Conservation (phyloP, 2,797 vertebrate genomes). For the Scleropages formosus region DNA sequence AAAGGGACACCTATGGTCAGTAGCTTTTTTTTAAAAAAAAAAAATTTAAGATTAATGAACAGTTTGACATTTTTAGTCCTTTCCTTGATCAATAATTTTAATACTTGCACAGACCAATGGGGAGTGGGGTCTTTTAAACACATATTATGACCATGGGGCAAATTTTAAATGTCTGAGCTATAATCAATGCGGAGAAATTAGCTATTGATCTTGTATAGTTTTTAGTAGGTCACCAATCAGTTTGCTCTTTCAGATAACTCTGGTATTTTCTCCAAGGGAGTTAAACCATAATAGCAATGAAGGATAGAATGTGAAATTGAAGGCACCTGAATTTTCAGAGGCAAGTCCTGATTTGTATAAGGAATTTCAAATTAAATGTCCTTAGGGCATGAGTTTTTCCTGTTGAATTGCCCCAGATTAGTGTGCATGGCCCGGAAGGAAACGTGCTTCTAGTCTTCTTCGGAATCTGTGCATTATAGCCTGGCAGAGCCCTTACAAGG, state of each 20-base stretch:
- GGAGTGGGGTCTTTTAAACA: constrained; percentile 73
- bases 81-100: constrained; percentile 82
- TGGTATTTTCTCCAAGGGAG: constrained; percentile 78
- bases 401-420: no score
- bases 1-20: constrained; percentile 63
- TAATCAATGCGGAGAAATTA: constrained; percentile 97
- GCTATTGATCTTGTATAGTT: constrained; percentile 94
- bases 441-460: no score
- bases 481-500: no score
- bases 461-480: no score
- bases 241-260: constrained; percentile 94
- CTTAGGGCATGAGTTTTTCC: no score
- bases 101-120: constrained; percentile 77
- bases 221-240: constrained; percentile 93
- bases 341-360: constrained; percentile 82
- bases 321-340: constrained; percentile 65
- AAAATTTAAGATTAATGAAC: constrained; percentile 85
- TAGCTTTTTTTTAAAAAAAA: constrained; percentile 76
- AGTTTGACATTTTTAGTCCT: constrained; percentile 87
- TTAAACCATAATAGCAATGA: constrained; percentile 72
- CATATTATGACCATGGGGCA: constrained; percentile 79
- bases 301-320: constrained; percentile 80
- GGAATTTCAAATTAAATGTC: constrained; percentile 65
- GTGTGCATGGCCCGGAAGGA: no score
- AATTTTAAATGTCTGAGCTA: constrained; percentile 89